A percentile compares a stretch with the other conserved stretches of the same genome.
Evolutionary conservation across 2,888 invertebrate species (phyloP).

Genomic region (Acronicta leporina): DNA sequence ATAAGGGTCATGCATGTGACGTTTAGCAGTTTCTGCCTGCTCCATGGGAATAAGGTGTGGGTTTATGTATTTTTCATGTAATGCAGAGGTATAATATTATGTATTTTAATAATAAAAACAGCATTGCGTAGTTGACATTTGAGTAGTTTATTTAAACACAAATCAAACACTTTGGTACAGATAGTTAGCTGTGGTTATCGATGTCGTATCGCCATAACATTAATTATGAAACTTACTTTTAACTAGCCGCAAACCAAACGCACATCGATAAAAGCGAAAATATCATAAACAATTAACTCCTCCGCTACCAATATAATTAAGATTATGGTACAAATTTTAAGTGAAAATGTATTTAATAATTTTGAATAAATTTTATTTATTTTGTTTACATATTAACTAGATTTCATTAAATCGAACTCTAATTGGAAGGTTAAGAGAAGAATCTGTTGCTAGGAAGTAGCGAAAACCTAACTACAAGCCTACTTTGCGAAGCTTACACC

Average conservation of each 20-base stretch:
- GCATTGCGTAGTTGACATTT: conserved; percentile 79
- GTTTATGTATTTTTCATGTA: background rate
- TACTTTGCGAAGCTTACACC: conserved; percentile 84
- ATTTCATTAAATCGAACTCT: conserved; percentile 75
- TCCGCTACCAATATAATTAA: conserved; percentile 55
- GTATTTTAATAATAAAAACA: conserved; percentile 69
- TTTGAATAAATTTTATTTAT: conserved; percentile 65
- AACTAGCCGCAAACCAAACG: conserved; percentile 79
- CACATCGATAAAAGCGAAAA: conserved; percentile 75
- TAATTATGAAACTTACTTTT: conserved; percentile 68
- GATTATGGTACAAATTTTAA: conserved; percentile 57
- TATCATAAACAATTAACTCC: conserved; percentile 67
- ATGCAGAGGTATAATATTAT: background rate
- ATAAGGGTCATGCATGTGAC: no score
- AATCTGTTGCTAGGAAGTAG: conserved; percentile 86
- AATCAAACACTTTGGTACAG: conserved; percentile 90
- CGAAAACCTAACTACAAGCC: conserved; percentile 86
- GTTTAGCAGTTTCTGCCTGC: no score
- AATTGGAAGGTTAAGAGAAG: conserved; percentile 86
- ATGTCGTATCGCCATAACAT: conserved; percentile 72
- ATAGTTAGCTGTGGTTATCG: conserved; percentile 84
- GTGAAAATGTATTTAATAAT: conserved; percentile 55
- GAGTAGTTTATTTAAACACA: conserved; percentile 89
- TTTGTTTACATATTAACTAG: conserved; percentile 75
- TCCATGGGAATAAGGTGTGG: no score